Evolutionary conservation across 2,888 invertebrate species (phyloP).

Genomic region (Halictus ligatus): DNA sequence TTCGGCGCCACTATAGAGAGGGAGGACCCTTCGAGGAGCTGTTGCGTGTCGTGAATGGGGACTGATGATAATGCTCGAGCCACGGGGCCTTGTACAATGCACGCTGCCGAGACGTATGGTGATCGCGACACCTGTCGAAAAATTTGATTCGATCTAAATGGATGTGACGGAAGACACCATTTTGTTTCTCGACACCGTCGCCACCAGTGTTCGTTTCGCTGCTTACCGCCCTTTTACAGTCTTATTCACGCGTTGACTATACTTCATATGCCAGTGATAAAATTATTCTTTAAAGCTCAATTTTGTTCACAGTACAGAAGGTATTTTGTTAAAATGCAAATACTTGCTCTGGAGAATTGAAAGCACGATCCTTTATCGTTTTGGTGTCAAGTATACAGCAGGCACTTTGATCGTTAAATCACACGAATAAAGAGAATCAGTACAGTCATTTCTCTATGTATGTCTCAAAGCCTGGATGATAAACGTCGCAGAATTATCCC

Average conservation of each 20-base stretch:
- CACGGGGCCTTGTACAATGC: neutral
- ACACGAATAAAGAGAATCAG: neutral
- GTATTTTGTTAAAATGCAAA: neutral
- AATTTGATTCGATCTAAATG: neutral
- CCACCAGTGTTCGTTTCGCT: neutral
- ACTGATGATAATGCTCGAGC: conserved; percentile 1
- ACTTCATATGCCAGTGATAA: neutral
- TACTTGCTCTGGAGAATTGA: neutral
- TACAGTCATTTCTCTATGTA: no score
- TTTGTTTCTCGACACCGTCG: neutral
- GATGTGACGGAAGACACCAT: neutral
- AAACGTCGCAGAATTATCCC: no score
- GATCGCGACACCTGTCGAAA: neutral
- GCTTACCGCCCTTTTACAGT: neutral
- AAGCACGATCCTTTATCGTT: neutral
- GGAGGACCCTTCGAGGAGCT: neutral
- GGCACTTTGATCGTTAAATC: no score
- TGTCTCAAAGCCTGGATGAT: no score
- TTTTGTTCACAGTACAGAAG: neutral
- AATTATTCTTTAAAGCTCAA: neutral
- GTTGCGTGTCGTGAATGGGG: neutral
- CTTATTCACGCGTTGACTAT: neutral
- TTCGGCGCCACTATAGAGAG: neutral
- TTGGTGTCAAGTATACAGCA: neutral
- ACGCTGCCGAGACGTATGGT: neutral